Base-by-base conservation (phyloP, 2,888 invertebrate genomes). In the Papilio elwesi region DNA sequence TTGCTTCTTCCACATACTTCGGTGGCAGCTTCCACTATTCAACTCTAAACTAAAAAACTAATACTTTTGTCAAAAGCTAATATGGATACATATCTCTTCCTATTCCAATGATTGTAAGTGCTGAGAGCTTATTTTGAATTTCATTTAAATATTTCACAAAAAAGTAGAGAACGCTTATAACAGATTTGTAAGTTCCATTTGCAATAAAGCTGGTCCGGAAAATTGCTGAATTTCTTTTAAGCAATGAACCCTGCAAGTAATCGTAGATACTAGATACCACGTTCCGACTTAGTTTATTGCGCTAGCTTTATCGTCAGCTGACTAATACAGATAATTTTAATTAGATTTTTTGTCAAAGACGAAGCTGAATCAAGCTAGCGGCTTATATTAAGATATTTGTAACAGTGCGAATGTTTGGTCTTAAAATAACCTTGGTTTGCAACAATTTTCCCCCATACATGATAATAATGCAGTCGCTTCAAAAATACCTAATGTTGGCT, bases 191-290 rank as follows among this genome's bases (percentile, higher is more conserved):
- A 59, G 38, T 59, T 59, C 38, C 38, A 59, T 59, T 59, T 43
- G 59, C 38, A 59, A 59, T 59, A 38, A 63, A 48, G 16, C 16
- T 48, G 63, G 16, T 48, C 16, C 16, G 48, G 47, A 48, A 63
- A 16, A 63, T 48, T 47, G 63, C 63, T 47, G 48, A 63, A 63
- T 63, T 63, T 48, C 63, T 47, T 63, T 47, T 63, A 48, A 48
- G 48, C 47, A 63, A 63, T 63, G 48, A 63, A 63, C 63, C 48
- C 48, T 48, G 16, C 10, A 59, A 63, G 26, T 63, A 16, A 63
- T 47, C 48, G 63, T 63, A 48, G 47, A 64, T 48, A 16, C 48
- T 48, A 26, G 26, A 7, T 16, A 63, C 47, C 47, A 48, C 11
- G 47, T 26, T 63, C 16, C 47, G 48, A 63, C 47, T 43, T 48